These are phyloP conservation scores for Saccostrea glomerata DNA, from an alignment of 1,140 invertebrate genomes.

Conservation along the genomic window DNA sequence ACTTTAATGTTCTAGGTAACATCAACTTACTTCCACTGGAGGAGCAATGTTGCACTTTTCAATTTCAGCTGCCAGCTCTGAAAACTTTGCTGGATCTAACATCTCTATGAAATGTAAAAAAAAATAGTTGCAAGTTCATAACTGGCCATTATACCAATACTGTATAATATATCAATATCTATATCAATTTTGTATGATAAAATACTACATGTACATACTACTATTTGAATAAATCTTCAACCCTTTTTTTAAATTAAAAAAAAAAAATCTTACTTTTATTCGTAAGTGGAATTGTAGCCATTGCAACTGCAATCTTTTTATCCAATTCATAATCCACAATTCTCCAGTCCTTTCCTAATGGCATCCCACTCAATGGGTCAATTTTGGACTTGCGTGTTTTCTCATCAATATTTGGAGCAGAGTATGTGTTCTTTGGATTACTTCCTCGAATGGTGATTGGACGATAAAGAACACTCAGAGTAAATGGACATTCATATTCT, in stretches of 20 bases:
- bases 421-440: conserved; percentile 72
- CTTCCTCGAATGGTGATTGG: conserved; percentile 73
- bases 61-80: conserved; percentile 64
- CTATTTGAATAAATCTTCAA: no score
- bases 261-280: conserved; percentile 66
- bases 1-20: background rate
- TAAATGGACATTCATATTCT: conserved; percentile 74
- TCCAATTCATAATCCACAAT: conserved; percentile 69
- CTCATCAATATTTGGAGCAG: conserved; percentile 70
- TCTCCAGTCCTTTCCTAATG: conserved; percentile 69
- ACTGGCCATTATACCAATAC: background rate
- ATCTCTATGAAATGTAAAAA: conserved; percentile 57
- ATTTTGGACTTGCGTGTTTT: conserved; percentile 71
- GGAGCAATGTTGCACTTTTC: conserved; percentile 66
- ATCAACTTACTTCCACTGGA: conserved; percentile 61
- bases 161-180: no score
- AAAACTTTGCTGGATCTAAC: conserved; percentile 66
- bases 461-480: conserved; percentile 65
- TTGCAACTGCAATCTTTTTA: conserved; percentile 65
- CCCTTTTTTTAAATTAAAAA: no score
- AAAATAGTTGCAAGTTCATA: background rate
- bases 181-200: no score
- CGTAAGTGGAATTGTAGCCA: conserved; percentile 67
- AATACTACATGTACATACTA: no score
- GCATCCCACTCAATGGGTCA: conserved; percentile 70